Base-by-base conservation (phyloP, 37 sponge, comb jelly and placozoan genomes). In the Diacarnus erythraeanus region DNA sequence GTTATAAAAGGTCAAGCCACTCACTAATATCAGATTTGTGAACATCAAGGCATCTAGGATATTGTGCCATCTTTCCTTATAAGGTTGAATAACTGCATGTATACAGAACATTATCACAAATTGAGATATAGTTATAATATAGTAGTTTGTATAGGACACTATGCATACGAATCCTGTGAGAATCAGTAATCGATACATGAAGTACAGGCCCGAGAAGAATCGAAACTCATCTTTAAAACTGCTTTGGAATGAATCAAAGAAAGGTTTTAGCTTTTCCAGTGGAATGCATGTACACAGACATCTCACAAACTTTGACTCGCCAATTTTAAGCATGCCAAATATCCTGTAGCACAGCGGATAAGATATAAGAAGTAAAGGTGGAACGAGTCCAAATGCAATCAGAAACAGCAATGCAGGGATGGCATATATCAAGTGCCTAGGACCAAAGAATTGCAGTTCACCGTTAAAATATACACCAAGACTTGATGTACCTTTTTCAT, bases 201-300 rank as follows among this genome's bases (percentile, higher is more conserved):
- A 72, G 31, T 43, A 72, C 21, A 72, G 51, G 15, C 73, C 73
- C 5, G 73, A 47, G 43, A 72, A 72, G 31, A 44, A 72, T 29
- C 54, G 25, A 9, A n/a, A 29, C 4, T 44, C 43, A 54, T 72
- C 73, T 22, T 72, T 72, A 27, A 72, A 72, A 42, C n/a, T 44
- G 6, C 30, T 20, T 29, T 72, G 73, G n/a, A 72, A 72, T 21
- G 27, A 42, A 43, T 72, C 73, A 41, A 72, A 69, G 5, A 69
- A 31, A 69, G 70, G 70, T 39, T 9, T 3, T 2, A 69, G 37
- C 8, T 5, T 37, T 3, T 69, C 22, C 6, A 69, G 22, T 3
- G 21, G 70, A 21, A 33, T 37, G 38, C 25, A 18, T 36, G 10
- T 69, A 18, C 36, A 42, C 3, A 33, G 47, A 57, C 5, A 9